Base-by-base conservation (phyloP, 2,113 vertebrate species). In the Indicator maculatus region DNA sequence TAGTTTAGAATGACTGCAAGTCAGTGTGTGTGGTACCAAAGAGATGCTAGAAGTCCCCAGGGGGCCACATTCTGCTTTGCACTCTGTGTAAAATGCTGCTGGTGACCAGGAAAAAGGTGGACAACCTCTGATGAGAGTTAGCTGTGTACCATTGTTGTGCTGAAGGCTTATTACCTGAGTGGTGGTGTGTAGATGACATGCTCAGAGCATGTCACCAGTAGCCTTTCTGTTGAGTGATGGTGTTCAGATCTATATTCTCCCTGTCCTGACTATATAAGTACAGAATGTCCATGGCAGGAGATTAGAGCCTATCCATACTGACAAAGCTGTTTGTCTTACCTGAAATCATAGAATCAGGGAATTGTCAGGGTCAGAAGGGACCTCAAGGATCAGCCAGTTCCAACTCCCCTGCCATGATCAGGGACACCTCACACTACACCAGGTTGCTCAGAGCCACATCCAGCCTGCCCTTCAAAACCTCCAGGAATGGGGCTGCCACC, bases 1-100 rank as follows among this genome's bases (percentile, higher is more conserved):
- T 21, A 50, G 13, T 60, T 36, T 71, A 33, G 41, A 81, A 60
- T 6, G n/a, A 38, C 50, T 47, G 33, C 0, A 0, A 38, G 65
- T 9, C 72, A 2, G 0, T 2, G 18, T 60, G 33, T 75, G 30
- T 27, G 16, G 14, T 76, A 69, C 61, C 33, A 55, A 66, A 38
- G 13, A 72, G n/a, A 21, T 45, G 11, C 20, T 63, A 10, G 26
- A 69, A 67, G 20, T 69, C 59, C 23, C 26, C 15, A 21, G 11
- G 0, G 2, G 17, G 23, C 24, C 45, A 71, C 31, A 71, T 39
- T 38, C 47, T 70, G 14, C 19, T 67, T 74, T 78, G 65, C 12
- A 3, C 55, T 55, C 4, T n/a, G 18, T 36, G 4, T 33, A 39
- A 88, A 88, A 59, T 64, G 50, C 52, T 56, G 23, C 60, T 77